phyloP scores from a whole-genome alignment of 2,888 invertebrate species.

The Eupithecia subumbrata region DNA sequence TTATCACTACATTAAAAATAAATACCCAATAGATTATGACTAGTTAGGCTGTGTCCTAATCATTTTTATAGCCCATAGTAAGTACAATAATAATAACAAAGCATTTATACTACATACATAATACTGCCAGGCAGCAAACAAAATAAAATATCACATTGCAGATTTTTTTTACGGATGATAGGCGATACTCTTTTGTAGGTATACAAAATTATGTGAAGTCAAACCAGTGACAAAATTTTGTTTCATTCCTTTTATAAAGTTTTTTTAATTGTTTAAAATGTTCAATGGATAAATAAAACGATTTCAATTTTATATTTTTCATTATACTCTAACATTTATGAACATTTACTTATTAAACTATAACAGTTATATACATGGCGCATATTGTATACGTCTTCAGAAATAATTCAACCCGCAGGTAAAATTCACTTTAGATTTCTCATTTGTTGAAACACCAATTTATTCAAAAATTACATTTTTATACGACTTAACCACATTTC shows the following conservation, averaged over 20 bases:
- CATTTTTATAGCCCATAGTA: constrained; percentile 11
- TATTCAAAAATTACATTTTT: background rate
- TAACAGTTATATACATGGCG: background rate
- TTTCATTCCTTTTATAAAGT: background rate
- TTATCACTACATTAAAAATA: constrained; percentile 15
- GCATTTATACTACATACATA: background rate
- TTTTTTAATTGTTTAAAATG: background rate
- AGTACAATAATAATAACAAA: constrained; percentile 1
- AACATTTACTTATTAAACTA: background rate
- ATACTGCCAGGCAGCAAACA: constrained; percentile 43
- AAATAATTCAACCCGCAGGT: background rate
- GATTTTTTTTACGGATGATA: constrained; percentile 18
- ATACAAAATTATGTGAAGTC: background rate
- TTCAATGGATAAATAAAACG: background rate
- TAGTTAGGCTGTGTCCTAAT: constrained; percentile 21
- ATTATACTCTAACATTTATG: background rate
- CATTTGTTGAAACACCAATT: background rate
- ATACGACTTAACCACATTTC: background rate
- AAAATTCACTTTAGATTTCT: background rate
- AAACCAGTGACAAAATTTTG: background rate
- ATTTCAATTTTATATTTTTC: background rate
- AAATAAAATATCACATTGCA: constrained; percentile 39
- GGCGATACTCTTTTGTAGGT: background rate
- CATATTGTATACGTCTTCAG: background rate
- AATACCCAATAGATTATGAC: constrained; percentile 18